Conservation (phyloP, 92 coral and sea anemone species). For the Porites lobata region DNA sequence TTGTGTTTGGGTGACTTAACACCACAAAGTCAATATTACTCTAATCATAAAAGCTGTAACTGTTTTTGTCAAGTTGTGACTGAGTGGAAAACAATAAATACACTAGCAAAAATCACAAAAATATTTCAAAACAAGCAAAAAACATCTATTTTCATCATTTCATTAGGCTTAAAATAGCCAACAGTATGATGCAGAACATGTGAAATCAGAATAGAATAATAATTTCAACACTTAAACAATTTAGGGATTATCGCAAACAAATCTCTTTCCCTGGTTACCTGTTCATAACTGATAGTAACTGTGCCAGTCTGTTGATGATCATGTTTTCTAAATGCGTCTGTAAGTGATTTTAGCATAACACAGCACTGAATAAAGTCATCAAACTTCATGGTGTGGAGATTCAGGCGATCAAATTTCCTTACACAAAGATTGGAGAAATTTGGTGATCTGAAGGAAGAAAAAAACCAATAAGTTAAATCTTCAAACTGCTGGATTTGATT, state of each 20-base stretch:
- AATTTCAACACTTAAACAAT: too few relatives aligned
- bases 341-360: slow-evolving; percentile 94
- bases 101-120: too few relatives aligned
- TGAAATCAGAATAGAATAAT: too few relatives aligned
- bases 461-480: neutral
- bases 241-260: neutral
- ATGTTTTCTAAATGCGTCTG: slow-evolving; percentile 93
- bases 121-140: too few relatives aligned
- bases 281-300: slow-evolving; percentile 94
- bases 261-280: slow-evolving; percentile 60
- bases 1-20: too few relatives aligned
- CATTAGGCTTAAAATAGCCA: too few relatives aligned
- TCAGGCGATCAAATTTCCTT: slow-evolving; percentile 89
- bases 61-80: too few relatives aligned
- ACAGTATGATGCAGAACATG: too few relatives aligned
- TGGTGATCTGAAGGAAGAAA: slow-evolving; percentile 71
- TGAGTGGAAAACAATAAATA: too few relatives aligned
- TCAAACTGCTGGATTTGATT: neutral
- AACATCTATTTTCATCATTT: too few relatives aligned
- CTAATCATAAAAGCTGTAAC: too few relatives aligned
- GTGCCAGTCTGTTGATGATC: slow-evolving; percentile 88
- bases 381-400: slow-evolving; percentile 92
- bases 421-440: slow-evolving; percentile 92
- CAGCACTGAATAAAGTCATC: slow-evolving; percentile 99
- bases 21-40: too few relatives aligned